phyloP scores from a whole-genome alignment of 2,797 vertebrate genomes.

The Diplodus puntazzo region DNA sequence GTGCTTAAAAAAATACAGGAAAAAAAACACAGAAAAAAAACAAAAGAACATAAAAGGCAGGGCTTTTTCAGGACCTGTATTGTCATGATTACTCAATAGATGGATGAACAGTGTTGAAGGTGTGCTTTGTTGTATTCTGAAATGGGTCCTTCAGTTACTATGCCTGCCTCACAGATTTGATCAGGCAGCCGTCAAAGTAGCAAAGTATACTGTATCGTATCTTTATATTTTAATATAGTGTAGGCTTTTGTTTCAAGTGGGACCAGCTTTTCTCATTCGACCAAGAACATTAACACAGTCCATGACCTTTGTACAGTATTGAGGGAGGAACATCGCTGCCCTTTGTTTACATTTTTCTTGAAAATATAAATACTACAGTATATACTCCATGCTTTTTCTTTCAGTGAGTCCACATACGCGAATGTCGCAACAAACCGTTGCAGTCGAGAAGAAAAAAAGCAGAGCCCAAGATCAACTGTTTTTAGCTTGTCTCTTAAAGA shows the following conservation, averaged over 20 bases:
- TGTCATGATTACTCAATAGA: constrained; percentile 72
- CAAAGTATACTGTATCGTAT: constrained; percentile 79
- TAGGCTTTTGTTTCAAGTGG: constrained; percentile 78
- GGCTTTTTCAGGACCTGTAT: constrained; percentile 61
- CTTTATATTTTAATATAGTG: constrained; percentile 80
- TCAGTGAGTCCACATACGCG: constrained; percentile 44
- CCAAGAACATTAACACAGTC: constrained; percentile 63
- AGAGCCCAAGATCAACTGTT: constrained; percentile 35
- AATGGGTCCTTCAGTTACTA: constrained; percentile 71
- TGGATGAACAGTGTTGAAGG: constrained; percentile 77
- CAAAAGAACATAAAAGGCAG: constrained; percentile 64
- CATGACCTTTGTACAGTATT: constrained; percentile 70
- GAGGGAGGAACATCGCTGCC: constrained; percentile 70
- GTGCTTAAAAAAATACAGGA: constrained; percentile 50
- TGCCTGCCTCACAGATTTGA: constrained; percentile 70
- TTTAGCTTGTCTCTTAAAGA: constrained; percentile 39
- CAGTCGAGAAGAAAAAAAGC: constrained; percentile 45
- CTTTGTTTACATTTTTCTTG: constrained; percentile 75
- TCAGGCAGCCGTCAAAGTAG: constrained; percentile 80
- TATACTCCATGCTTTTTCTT: constrained; percentile 45
- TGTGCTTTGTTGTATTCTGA: constrained; percentile 79
- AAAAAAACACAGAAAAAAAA: constrained; percentile 24
- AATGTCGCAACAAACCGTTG: constrained; percentile 52
- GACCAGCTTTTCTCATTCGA: constrained; percentile 77
- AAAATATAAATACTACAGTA: constrained; percentile 59